These are phyloP conservation scores for Onychomys torridus DNA, from an alignment of 2,797 vertebrate species.

Conservation along the genomic window DNA sequence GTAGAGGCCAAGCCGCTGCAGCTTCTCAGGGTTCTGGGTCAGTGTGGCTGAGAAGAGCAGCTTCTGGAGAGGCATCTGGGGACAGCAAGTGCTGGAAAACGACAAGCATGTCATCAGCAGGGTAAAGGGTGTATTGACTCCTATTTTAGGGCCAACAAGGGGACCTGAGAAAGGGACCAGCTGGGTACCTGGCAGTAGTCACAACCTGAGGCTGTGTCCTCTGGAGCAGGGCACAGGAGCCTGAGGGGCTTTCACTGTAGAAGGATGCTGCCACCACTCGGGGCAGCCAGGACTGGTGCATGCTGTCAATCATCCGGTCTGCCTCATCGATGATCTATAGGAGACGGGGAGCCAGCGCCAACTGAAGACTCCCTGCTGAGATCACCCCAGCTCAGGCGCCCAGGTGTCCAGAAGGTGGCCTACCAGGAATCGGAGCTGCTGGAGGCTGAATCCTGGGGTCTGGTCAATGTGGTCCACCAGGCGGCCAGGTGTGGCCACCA, in stretches of 20 bases:
- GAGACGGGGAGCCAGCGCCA: neutral
- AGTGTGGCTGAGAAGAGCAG: conserved; percentile 97
- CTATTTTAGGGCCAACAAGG: neutral
- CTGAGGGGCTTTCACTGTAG: conserved; percentile 63
- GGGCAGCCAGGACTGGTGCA: conserved; percentile 96
- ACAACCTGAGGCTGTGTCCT: conserved; percentile 86
- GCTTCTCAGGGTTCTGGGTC: conserved; percentile 96
- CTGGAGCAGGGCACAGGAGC: conserved; percentile 85
- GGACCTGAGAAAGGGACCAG: neutral
- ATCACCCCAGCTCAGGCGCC: accelerated
- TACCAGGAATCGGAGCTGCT: conserved; percentile 95
- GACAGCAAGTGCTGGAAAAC: conserved; percentile 89
- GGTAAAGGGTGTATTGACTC: accelerated
- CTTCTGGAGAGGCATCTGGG: conserved; percentile 96
- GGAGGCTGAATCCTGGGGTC: conserved; percentile 91
- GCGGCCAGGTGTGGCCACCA: conserved; percentile 96
- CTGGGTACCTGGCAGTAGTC: conserved; percentile 92
- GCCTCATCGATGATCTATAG: conserved; percentile 95
- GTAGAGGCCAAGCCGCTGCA: conserved; percentile 94
- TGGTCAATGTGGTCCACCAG: conserved; percentile 97
- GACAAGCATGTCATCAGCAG: neutral
- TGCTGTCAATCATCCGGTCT: conserved; percentile 97
- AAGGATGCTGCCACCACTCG: conserved; percentile 92
- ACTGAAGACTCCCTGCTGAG: neutral
- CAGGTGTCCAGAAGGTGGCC: conserved; percentile 48